phyloP scores from a whole-genome alignment of 2,797 vertebrate species.

The Monodelphis domestica region DNA sequence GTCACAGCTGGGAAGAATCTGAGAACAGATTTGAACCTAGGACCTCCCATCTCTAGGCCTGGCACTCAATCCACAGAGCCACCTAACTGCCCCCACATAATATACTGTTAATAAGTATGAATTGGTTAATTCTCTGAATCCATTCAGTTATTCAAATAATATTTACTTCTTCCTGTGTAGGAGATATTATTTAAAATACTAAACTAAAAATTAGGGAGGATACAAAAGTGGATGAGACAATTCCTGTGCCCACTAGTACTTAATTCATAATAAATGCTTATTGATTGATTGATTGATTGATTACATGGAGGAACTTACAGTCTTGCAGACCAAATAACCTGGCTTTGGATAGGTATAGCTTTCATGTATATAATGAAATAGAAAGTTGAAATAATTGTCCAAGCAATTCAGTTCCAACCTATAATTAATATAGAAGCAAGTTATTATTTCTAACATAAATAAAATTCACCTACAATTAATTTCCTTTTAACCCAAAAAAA shows the following conservation, averaged over 20 bases:
- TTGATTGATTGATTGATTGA: background rate
- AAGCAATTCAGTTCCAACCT: conserved; percentile 35
- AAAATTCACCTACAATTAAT: conserved; percentile 25
- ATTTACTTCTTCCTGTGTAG: background rate
- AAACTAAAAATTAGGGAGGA: background rate
- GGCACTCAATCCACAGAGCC: too few relatives aligned
- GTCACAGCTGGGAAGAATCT: too few relatives aligned
- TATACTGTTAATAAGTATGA: background rate
- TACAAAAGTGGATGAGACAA: background rate
- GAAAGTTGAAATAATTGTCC: background rate
- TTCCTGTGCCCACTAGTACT: background rate
- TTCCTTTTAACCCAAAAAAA: background rate
- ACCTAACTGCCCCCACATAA: too few relatives aligned
- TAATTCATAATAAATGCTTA: background rate
- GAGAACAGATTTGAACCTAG: too few relatives aligned
- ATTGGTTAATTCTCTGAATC: background rate
- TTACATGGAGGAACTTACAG: background rate
- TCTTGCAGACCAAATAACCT: background rate
- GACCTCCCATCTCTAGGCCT: too few relatives aligned
- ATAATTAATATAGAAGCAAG: background rate
- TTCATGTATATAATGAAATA: background rate
- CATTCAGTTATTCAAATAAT: background rate
- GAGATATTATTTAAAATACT: background rate
- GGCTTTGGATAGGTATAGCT: background rate
- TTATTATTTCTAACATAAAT: background rate